Evolutionary conservation across 2,797 vertebrate species (phyloP).

Genomic region (Pseudochirops corinnae): DNA sequence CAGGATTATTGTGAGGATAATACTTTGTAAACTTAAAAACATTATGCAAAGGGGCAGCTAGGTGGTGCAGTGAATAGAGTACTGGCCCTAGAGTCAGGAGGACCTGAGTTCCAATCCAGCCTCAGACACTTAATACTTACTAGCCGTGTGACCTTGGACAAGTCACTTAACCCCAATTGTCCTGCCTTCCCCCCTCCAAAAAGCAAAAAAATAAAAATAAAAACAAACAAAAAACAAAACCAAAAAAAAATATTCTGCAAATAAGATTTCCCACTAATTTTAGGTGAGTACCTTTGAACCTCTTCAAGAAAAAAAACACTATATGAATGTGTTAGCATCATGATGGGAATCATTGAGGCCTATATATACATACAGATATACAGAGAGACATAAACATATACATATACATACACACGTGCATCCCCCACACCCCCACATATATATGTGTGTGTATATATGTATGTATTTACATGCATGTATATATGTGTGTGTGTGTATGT

Average conservation of each 20-base stretch:
- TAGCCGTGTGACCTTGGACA: no score
- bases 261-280: neutral
- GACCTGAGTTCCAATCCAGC: no score
- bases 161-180: no score
- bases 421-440: neutral
- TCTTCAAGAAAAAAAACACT: neutral
- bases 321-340: neutral
- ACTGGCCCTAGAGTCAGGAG: no score
- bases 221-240: no score
- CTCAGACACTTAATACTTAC: no score
- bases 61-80: no score
- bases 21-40: neutral
- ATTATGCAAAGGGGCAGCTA: neutral
- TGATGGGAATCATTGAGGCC: neutral
- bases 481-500: no score
- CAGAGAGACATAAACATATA: no score
- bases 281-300: neutral
- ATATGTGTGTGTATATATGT: neutral
- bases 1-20: neutral
- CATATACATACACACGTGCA: no score
- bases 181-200: no score
- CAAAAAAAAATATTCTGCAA: neutral
- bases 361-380: neutral
- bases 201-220: no score
- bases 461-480: neutral